Evolutionary conservation across 2,797 vertebrate genomes (phyloP).

Genomic region (Tolypeutes matacus): DNA sequence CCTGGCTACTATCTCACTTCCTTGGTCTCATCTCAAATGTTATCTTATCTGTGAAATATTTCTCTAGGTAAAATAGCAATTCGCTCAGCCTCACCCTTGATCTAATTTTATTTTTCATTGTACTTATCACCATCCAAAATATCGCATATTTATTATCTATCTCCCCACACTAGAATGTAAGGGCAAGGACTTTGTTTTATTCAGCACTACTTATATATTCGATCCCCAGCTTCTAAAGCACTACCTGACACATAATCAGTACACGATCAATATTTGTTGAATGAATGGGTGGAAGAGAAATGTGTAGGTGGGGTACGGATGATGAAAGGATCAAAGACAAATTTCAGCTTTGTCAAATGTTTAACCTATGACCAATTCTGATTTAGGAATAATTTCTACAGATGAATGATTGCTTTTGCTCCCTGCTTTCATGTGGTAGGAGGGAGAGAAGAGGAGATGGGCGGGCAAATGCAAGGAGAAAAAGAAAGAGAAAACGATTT

Average conservation of each 20-base stretch:
- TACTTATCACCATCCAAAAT: background rate
- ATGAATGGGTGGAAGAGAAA: background rate
- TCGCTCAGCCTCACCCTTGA: background rate
- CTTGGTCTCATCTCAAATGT: constrained; percentile 27
- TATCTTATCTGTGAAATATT: background rate
- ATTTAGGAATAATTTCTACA: background rate
- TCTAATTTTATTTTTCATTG: background rate
- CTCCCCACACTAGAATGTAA: background rate
- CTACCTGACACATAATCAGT: background rate
- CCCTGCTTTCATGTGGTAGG: background rate
- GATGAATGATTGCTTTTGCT: background rate
- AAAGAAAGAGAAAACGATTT: constrained; percentile 11
- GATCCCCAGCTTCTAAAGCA: background rate
- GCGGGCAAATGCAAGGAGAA: background rate
- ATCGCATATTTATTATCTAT: background rate
- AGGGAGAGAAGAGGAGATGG: background rate
- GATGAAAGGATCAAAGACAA: constrained; percentile 6
- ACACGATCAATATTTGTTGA: background rate
- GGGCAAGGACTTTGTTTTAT: background rate
- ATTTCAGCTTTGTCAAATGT: constrained; percentile 18
- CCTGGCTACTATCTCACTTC: background rate
- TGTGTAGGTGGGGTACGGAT: background rate
- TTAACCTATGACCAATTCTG: background rate
- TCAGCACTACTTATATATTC: constrained; percentile 37
- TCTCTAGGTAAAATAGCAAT: background rate